These are phyloP conservation scores for Julus scandinavius DNA, from an alignment of 2,888 invertebrate species.

Conservation along the genomic window DNA sequence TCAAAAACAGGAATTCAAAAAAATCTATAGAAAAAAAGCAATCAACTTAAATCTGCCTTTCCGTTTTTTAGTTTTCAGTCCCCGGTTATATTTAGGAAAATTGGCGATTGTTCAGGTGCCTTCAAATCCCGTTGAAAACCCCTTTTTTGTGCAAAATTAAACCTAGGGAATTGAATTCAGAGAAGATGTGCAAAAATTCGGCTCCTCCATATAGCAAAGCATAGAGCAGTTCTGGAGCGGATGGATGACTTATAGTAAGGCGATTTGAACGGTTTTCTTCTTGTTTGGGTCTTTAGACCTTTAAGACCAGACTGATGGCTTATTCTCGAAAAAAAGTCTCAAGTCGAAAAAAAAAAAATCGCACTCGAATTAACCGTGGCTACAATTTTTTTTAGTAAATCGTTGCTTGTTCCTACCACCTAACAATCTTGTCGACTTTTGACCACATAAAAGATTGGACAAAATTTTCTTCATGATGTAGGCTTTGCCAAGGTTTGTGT, in stretches of 20 bases:
- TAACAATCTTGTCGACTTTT: slow-evolving; percentile 51
- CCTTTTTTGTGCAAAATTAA: slow-evolving; percentile 6
- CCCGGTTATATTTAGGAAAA: background rate
- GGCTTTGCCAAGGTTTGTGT: slow-evolving; percentile 51
- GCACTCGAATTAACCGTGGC: slow-evolving; percentile 47
- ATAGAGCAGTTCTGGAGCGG: background rate
- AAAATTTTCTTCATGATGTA: slow-evolving; percentile 49
- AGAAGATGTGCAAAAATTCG: background rate
- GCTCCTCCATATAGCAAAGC: background rate
- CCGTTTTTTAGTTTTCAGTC: background rate
- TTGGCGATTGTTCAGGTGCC: background rate
- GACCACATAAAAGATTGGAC: slow-evolving; percentile 52
- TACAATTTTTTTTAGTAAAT: slow-evolving; percentile 48
- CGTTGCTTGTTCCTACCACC: slow-evolving; percentile 49
- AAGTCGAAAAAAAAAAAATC: slow-evolving; percentile 25
- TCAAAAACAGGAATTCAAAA: background rate
- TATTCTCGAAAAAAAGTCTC: slow-evolving; percentile 37
- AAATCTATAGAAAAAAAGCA: background rate
- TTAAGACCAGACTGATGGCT: slow-evolving; percentile 42
- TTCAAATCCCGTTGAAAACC: background rate
- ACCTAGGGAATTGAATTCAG: background rate
- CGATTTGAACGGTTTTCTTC: slow-evolving; percentile 33
- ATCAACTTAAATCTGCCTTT: background rate
- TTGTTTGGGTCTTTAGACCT: slow-evolving; percentile 42
- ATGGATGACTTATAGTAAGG: slow-evolving; percentile 39